These are phyloP conservation scores for Sturnira hondurensis DNA, from an alignment of 2,113 vertebrate genomes.

Conservation along the genomic window DNA sequence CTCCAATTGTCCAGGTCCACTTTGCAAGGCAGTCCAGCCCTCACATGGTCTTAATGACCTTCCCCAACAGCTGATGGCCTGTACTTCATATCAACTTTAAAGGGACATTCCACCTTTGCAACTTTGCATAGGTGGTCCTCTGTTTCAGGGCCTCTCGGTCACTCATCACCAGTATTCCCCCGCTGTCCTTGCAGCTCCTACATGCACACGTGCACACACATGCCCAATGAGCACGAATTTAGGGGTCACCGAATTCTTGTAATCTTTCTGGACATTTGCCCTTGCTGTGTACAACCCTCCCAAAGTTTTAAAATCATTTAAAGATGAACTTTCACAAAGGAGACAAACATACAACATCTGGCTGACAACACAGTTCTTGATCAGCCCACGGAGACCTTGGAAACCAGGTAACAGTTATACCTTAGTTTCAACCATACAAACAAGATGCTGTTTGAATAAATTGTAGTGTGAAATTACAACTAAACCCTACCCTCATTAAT, in stretches of 20 bases:
- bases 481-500: background rate
- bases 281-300: background rate
- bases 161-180: background rate
- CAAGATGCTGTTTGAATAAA: background rate
- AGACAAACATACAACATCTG: background rate
- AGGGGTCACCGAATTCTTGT: background rate
- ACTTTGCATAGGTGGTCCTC: no score
- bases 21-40: background rate
- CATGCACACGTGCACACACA: fast-evolving
- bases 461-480: background rate
- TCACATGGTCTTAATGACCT: no score
- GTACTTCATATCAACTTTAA: background rate
- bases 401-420: background rate
- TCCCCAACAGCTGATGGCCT: background rate
- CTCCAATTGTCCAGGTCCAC: background rate
- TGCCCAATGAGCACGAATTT: background rate
- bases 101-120: background rate
- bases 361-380: background rate
- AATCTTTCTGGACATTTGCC: background rate
- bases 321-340: background rate
- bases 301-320: background rate
- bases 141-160: background rate
- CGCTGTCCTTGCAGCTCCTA: background rate
- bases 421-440: background rate
- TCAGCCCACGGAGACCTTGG: background rate